phyloP scores from a whole-genome alignment of 1,140 invertebrate species.

The Spodoptera litura region DNA sequence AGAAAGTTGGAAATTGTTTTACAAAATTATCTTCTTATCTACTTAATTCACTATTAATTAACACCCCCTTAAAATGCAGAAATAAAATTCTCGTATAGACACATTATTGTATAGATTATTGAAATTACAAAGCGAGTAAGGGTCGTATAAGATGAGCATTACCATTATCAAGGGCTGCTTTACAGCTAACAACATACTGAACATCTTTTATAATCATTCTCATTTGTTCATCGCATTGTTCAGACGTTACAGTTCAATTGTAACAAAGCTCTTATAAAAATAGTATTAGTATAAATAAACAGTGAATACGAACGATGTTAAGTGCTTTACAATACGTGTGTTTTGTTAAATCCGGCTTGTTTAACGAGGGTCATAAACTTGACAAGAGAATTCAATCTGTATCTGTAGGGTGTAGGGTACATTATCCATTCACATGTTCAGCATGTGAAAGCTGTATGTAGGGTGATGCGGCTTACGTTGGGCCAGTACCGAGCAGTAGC shows the following conservation, averaged over 20 bases:
- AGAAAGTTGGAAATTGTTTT: too few species aligned
- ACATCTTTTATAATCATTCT: slow-evolving; percentile 26
- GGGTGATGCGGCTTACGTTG: slow-evolving; percentile 18
- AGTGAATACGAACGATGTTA: slow-evolving; percentile 77
- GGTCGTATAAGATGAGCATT: not conserved
- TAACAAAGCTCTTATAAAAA: slow-evolving; percentile 71
- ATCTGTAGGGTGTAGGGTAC: not conserved
- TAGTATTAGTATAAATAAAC: slow-evolving; percentile 81
- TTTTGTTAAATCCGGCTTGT: slow-evolving; percentile 57
- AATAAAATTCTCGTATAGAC: too few species aligned
- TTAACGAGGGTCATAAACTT: slow-evolving; percentile 2
- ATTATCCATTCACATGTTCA: not conserved
- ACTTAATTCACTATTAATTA: too few species aligned
- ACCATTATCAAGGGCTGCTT: slow-evolving; percentile 22
- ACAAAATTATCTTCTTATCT: too few species aligned
- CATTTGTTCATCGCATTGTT: slow-evolving; percentile 50
- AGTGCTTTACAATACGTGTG: slow-evolving; percentile 70
- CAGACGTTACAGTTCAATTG: slow-evolving; percentile 61
- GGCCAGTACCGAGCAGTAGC: slow-evolving; percentile 32
- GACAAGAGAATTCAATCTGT: not conserved
- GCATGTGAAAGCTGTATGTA: not conserved
- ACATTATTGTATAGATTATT: too few species aligned
- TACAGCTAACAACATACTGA: slow-evolving; percentile 4
- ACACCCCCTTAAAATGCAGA: too few species aligned
- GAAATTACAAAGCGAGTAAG: not conserved